A percentile compares a stretch with the other conserved stretches of the same genome.
Evolutionary conservation across 2,797 vertebrate species (phyloP).

Genomic region (Morus bassanus): DNA sequence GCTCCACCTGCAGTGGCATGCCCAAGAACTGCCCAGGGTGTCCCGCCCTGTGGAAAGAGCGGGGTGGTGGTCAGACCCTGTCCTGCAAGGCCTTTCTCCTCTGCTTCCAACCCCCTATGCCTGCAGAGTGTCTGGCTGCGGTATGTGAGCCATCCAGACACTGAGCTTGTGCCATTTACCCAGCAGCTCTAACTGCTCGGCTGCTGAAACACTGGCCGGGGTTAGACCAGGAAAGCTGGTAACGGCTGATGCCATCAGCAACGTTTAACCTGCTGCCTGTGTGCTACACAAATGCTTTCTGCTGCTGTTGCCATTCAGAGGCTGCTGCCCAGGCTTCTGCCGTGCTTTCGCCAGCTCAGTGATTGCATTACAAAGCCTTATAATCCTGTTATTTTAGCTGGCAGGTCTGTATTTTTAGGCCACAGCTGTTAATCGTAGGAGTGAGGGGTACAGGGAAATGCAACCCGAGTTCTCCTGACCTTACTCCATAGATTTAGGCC

Average conservation of each 20-base stretch:
- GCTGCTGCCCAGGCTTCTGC: neutral
- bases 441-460: neutral
- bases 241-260: neutral
- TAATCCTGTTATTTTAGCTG: neutral
- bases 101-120: neutral
- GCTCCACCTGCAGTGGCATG: neutral
- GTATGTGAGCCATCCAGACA: accelerated
- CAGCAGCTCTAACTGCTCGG: neutral
- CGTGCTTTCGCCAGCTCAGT: neutral
- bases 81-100: neutral
- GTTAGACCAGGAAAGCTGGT: neutral
- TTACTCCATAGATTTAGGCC: neutral
- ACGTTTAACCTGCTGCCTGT: neutral
- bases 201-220: neutral
- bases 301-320: neutral
- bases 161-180: neutral
- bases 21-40: accelerated
- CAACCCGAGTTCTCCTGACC: neutral
- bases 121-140: neutral
- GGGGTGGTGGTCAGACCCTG: neutral
- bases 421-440: neutral
- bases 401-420: slow-evolving; percentile 41
- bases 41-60: accelerated
- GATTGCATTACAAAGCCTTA: neutral
- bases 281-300: neutral